These are phyloP conservation scores for Conger conger DNA, from an alignment of 2,113 vertebrate genomes.

Conservation along the genomic window DNA sequence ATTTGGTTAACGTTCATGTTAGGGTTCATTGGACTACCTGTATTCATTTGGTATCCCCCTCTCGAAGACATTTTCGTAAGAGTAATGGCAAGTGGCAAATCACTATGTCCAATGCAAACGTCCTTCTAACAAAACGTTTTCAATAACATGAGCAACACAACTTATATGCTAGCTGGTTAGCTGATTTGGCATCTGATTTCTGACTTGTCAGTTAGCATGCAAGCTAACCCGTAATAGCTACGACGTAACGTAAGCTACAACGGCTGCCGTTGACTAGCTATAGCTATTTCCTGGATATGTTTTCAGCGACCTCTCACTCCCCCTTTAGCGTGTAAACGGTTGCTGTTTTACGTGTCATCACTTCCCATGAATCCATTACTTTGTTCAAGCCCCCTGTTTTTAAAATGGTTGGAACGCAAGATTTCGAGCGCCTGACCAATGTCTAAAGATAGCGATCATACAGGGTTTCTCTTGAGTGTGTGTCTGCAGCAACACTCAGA, in stretches of 20 bases:
- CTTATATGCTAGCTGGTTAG: background rate
- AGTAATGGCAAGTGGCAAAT: conserved; percentile 45
- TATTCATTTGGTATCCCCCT: conserved; percentile 53
- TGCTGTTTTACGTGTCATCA: conserved; percentile 36
- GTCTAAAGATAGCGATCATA: conserved; percentile 37
- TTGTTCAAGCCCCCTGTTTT: conserved; percentile 12
- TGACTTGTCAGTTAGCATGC: background rate
- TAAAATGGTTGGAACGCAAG: conserved; percentile 37
- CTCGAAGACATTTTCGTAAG: conserved; percentile 58
- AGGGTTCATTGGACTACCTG: conserved; percentile 58
- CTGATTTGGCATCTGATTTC: background rate
- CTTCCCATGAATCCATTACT: conserved; percentile 30
- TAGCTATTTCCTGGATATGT: conserved; percentile 6
- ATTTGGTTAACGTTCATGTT: conserved; percentile 55
- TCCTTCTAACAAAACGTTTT: background rate
- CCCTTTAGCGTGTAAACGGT: conserved; percentile 21
- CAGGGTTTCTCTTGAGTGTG: conserved; percentile 27
- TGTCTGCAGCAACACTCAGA: conserved; percentile 18
- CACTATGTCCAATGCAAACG: background rate
- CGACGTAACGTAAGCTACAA: background rate
- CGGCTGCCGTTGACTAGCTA: background rate
- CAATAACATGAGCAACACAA: conserved; percentile 1
- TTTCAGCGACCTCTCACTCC: conserved; percentile 5
- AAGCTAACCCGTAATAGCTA: background rate
- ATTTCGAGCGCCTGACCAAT: conserved; percentile 38